Conservation (phyloP, 2,888 invertebrate species). For the Deilephila porcellus region DNA sequence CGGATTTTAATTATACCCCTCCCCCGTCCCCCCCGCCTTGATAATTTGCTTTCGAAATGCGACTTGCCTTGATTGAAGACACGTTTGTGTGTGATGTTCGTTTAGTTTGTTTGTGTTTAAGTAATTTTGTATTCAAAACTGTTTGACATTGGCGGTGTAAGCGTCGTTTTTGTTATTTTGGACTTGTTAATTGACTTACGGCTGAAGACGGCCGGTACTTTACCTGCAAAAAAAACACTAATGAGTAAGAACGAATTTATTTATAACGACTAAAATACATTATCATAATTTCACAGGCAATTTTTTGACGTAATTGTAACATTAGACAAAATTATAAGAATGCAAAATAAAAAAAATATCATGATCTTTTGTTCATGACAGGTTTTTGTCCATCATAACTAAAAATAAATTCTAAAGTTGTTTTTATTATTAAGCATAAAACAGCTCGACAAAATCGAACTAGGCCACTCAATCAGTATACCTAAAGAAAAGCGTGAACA, state of each 20-base stretch:
- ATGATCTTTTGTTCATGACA: no score
- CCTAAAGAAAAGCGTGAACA: no score
- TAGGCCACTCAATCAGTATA: no score
- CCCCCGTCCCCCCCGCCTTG: conserved; percentile 86
- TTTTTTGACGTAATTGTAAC: no score
- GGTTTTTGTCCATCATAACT: no score
- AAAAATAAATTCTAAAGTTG: no score
- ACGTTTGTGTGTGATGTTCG: conserved; percentile 65
- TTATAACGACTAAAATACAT: not conserved
- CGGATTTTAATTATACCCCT: conserved; percentile 98
- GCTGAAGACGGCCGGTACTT: conserved; percentile 44
- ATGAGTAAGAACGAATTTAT: not conserved
- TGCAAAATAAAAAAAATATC: no score
- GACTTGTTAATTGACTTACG: conserved; percentile 48
- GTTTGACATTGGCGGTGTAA: conserved; percentile 28
- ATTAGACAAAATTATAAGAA: no score
- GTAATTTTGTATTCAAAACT: conserved; percentile 51
- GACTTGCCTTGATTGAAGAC: conserved; percentile 79
- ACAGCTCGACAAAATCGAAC: no score
- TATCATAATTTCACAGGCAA: no score
- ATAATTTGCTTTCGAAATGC: conserved; percentile 83
- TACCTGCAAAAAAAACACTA: conserved; percentile 63
- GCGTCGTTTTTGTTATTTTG: conserved; percentile 2
- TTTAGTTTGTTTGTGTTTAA: conserved; percentile 69
- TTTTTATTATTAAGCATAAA: no score